A percentile compares a stretch with the other conserved stretches of the same genome.
These are phyloP conservation scores for Zelleria hepariella DNA, from an alignment of 2,888 invertebrate genomes.

Conservation along the genomic window DNA sequence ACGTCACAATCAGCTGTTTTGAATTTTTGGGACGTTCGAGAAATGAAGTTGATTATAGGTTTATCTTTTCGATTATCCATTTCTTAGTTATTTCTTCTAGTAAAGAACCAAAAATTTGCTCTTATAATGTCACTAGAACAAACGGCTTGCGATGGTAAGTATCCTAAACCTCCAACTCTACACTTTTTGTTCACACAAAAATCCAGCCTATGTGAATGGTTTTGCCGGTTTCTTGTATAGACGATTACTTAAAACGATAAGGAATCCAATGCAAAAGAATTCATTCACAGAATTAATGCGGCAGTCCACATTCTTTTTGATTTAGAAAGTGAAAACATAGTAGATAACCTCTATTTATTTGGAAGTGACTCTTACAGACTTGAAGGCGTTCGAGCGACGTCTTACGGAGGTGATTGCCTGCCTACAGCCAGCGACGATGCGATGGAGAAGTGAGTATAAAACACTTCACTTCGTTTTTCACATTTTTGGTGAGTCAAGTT, in stretches of 20 bases:
- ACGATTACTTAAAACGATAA: background rate
- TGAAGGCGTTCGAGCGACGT: constrained; percentile 97
- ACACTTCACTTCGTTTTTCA: background rate
- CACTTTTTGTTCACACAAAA: background rate
- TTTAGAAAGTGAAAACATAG: background rate
- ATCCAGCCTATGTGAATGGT: background rate
- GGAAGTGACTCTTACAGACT: constrained; percentile 75
- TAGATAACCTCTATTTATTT: constrained; percentile 1
- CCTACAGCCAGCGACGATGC: constrained; percentile 92
- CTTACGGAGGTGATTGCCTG: constrained; percentile 97
- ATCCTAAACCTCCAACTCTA: background rate
- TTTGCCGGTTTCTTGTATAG: too few species aligned
- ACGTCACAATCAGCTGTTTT: background rate
- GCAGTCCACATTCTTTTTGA: background rate
- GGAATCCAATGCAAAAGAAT: background rate
- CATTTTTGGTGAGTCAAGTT: background rate
- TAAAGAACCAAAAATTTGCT: background rate
- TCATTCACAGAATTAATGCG: too few species aligned
- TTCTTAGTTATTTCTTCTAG: background rate
- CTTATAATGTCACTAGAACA: constrained; percentile 84
- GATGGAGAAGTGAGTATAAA: constrained; percentile 90
- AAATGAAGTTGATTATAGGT: background rate
- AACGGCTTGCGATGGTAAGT: constrained; percentile 90
- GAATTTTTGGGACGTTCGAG: background rate
- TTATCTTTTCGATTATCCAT: background rate